Base-by-base conservation (phyloP, 2,113 vertebrate species). In the Thamnophis sirtalis region DNA sequence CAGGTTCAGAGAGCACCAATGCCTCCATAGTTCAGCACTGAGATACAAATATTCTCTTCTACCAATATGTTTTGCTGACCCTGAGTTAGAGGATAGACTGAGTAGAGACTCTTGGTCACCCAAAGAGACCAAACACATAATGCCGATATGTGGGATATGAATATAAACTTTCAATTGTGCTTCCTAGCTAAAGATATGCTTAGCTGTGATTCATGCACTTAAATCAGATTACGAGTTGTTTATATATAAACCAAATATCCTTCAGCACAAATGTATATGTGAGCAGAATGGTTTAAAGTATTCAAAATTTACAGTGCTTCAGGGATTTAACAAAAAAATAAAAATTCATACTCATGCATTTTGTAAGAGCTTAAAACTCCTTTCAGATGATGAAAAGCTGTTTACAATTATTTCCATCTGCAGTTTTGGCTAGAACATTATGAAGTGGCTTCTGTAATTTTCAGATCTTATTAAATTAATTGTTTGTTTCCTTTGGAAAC, bases 61-160 rank as follows among this genome's bases (percentile, higher is more conserved):
- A 33, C 9, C 48, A 11, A 49, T 22, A 48, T 38, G 19, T 86
- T 54, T 54, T 54, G 53, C 53, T 54, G 15, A 54, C 53, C 53
- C 53, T 54, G 53, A 54, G 17, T 17, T 17, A 17, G 53, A 17
- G 53, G 53, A 54, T 54, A 54, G 56, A 55, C 86, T 93, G 90
- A 48, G 22, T 95, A 9, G 93, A 93, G 94, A 93, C 94, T 93
- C 93, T 91, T 90, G 95, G 92, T 89, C 94, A 94, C 95, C 95
- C 91, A 38, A 51, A 93, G 89, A 93, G 93, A 92, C 58, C 73
- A 95, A 96, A 95, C 63, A 55, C 53, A 88, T 3, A 38, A 88
- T 58, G 2, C 50, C 49, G 7, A 51, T 49, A 49, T 17, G 10
- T 53, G 26, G 26, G 48, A 86, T 28, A 53, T n/a, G 26, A 86